These are phyloP conservation scores for Sarcophaga carnaria DNA, from an alignment of 2,888 invertebrate genomes.

Conservation along the genomic window DNA sequence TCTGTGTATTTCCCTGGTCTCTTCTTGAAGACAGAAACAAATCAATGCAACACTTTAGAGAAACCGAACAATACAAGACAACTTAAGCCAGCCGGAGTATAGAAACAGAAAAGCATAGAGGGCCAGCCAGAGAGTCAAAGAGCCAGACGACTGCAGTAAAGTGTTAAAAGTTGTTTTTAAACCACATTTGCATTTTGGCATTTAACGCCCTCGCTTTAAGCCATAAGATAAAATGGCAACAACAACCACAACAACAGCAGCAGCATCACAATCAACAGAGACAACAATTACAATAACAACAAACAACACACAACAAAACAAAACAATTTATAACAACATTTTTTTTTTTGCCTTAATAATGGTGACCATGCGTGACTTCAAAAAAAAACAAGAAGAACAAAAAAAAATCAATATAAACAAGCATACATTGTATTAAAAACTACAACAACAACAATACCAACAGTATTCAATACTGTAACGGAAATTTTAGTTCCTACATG, in stretches of 20 bases:
- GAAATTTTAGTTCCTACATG: constrained; percentile 57
- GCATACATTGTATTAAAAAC: not conserved
- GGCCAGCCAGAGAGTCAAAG: not conserved
- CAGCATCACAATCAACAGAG: constrained; percentile 22
- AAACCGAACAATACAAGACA: not conserved
- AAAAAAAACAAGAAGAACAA: not conserved
- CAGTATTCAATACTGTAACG: constrained; percentile 25
- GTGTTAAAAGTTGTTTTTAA: constrained; percentile 56
- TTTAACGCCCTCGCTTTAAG: constrained; percentile 64
- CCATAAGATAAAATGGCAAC: constrained; percentile 2
- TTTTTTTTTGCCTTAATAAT: not conserved
- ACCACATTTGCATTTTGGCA: constrained; percentile 57
- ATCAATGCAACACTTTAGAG: not conserved
- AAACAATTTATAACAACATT: not conserved
- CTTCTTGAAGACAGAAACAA: not conserved
- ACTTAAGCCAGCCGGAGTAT: not conserved
- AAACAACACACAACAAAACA: constrained; percentile 16
- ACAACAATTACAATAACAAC: constrained; percentile 7
- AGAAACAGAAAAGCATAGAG: not conserved
- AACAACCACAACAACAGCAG: constrained; percentile 3
- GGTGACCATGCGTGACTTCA: constrained; percentile 62
- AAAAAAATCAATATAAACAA: constrained; percentile 18
- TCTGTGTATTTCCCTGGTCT: not conserved
- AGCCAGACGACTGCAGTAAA: constrained; percentile 7
- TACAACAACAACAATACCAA: constrained; percentile 33